Conservation (phyloP, 2,797 vertebrate species). For the Babyrousa celebensis region DNA sequence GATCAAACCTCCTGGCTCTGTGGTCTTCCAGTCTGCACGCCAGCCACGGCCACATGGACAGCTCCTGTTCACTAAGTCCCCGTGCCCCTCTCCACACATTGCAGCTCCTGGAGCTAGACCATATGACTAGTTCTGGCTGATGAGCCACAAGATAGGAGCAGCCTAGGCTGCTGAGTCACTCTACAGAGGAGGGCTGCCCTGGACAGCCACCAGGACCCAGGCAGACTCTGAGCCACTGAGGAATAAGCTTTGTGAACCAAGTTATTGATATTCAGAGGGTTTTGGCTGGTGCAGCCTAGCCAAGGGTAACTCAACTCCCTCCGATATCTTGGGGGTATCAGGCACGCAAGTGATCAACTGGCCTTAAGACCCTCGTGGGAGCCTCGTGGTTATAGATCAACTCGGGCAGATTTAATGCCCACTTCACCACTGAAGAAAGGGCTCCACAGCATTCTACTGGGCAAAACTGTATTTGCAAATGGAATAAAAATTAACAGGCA, state of each 20-base stretch:
- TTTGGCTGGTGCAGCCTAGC: not conserved
- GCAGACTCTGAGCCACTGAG: not conserved
- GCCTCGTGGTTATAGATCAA: not conserved
- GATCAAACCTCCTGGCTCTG: not conserved
- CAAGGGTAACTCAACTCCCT: not conserved
- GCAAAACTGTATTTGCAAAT: constrained; percentile 31
- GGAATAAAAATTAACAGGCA: not conserved
- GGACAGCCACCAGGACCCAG: too few relatives aligned
- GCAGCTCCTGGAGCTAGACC: not conserved
- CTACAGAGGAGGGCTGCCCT: not conserved
- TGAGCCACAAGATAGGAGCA: not conserved
- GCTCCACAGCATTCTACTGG: not conserved
- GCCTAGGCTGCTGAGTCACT: not conserved
- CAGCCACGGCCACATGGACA: accelerated
- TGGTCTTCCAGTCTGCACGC: not conserved
- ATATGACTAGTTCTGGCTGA: not conserved
- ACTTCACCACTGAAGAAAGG: not conserved
- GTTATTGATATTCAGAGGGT: not conserved
- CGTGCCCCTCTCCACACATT: not conserved
- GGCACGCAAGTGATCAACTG: not conserved
- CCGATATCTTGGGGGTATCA: not conserved
- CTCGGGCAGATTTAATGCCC: not conserved
- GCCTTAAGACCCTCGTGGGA: not conserved
- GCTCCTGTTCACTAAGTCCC: not conserved
- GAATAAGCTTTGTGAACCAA: not conserved